Evolutionary conservation across 2,888 invertebrate genomes (phyloP).

Genomic region (Smittia aterrima): DNA sequence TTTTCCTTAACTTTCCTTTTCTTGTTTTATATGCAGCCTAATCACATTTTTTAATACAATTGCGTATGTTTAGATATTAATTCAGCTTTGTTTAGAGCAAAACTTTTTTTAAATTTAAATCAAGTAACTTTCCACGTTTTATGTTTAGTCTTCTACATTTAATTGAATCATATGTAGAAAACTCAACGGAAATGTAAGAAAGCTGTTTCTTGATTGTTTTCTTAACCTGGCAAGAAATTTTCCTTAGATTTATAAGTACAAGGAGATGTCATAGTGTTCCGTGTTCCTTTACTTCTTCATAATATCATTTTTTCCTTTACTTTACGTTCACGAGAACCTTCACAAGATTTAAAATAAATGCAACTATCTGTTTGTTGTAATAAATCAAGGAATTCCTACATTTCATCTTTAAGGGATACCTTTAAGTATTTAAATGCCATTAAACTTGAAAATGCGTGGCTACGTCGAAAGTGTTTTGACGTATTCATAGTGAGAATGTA

Average conservation of each 20-base stretch:
- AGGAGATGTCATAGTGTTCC: conserved; percentile 16
- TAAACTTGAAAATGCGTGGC: background rate
- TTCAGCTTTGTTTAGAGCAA: conserved; percentile 2
- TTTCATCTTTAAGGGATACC: background rate
- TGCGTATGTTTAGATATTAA: conserved; percentile 20
- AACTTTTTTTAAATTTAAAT: background rate
- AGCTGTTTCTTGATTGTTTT: background rate
- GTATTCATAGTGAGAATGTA: conserved; percentile 19
- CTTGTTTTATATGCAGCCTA: conserved; percentile 19
- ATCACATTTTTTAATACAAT: conserved; percentile 39
- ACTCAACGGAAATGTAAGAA: no score
- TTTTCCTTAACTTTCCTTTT: conserved; percentile 13
- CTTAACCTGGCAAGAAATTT: conserved; percentile 20
- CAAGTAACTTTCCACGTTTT: background rate
- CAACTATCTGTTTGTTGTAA: background rate
- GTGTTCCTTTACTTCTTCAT: background rate
- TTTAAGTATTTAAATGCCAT: conserved; percentile 34
- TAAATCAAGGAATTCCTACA: background rate
- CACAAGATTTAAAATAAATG: conserved; percentile 2
- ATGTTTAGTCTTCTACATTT: no score
- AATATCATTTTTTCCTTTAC: background rate
- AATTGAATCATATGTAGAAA: no score
- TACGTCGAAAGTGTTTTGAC: background rate
- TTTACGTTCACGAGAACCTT: background rate
- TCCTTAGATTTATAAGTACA: conserved; percentile 26